Evolutionary conservation across 2,888 invertebrate species (phyloP), one percentile per base, ranked within the genome.

Genomic region (Euplexia lucipara): DNA sequence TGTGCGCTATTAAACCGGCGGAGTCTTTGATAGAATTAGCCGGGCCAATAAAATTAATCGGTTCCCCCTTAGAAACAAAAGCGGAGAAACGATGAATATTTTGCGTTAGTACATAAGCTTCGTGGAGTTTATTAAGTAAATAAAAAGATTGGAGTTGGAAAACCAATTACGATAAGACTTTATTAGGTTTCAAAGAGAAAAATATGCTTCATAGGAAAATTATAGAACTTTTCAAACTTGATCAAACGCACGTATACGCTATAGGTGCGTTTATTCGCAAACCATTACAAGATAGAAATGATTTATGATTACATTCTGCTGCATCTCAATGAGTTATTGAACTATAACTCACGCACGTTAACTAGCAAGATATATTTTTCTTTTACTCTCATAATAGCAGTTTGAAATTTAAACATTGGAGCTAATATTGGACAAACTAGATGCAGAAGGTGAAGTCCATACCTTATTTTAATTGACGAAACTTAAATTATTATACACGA

Each of bases 1-100:
- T 93, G 91, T 90, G 92, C 88, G 91, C 92, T 90, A 91, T 93
- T 92, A 92, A 92, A 90, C 89, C 89, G 90, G 75, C 75, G 84
- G 87, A 89, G 90, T 87, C 91, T 93, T 91, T 93, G 92, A 94
- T 93, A 94, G 94, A 94, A 93, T 95, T 93, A 94, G 93, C 92
- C 83, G 78, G 66, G 83, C 88, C 91, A 91, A 93, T 95, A 90
- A 94, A 92, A 93, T 93, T 92, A 94, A 95, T 94, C 93, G 91
- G 88, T 86, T 67, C 83, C 82, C 82, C 79, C 77, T 79, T 71
- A 79, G 82, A 82, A 83, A 85, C 83, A 80, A 82, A 84, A 78
- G 81, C 80, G 78, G 71, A 58, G 75, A 68, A 73, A 69, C 81
- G 80, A 79, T 82, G 81, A 82, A 81, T 82, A 79, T 81, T 81